These are phyloP conservation scores for Ciconia boyciana DNA, from an alignment of 2,113 vertebrate species.

Conservation along the genomic window DNA sequence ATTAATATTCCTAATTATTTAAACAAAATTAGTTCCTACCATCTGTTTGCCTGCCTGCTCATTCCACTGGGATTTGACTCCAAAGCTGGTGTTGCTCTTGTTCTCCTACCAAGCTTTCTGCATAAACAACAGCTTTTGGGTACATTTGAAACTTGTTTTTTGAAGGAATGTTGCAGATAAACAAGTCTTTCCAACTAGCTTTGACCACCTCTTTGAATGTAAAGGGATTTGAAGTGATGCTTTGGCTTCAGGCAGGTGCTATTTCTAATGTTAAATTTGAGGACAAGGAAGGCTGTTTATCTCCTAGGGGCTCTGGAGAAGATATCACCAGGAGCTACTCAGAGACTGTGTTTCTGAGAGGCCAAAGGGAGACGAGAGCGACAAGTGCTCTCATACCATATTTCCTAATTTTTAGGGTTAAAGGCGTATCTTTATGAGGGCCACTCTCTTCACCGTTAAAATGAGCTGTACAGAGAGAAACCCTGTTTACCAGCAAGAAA, in stretches of 20 bases:
- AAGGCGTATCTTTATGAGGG: background rate
- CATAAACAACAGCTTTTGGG: background rate
- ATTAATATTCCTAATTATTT: slow-evolving; percentile 57
- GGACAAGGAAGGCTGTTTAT: background rate
- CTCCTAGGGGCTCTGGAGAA: background rate
- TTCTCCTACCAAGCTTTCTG: background rate
- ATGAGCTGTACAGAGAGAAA: background rate
- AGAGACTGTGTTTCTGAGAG: background rate
- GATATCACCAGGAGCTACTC: background rate
- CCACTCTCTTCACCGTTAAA: background rate
- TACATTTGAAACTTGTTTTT: background rate
- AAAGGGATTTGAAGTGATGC: background rate
- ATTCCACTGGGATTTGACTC: background rate
- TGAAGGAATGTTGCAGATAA: background rate
- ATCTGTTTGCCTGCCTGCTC: slow-evolving; percentile 1
- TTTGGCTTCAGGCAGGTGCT: background rate
- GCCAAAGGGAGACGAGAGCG: background rate
- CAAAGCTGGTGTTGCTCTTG: background rate
- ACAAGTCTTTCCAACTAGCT: background rate
- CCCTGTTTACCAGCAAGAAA: background rate
- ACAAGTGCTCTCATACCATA: accelerated
- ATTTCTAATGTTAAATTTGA: background rate
- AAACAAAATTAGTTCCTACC: slow-evolving; percentile 26
- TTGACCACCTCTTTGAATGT: background rate
- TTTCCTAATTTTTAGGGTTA: background rate